Conservation (phyloP, 2,113 vertebrate genomes). For the Hirundichthys speculiger region DNA sequence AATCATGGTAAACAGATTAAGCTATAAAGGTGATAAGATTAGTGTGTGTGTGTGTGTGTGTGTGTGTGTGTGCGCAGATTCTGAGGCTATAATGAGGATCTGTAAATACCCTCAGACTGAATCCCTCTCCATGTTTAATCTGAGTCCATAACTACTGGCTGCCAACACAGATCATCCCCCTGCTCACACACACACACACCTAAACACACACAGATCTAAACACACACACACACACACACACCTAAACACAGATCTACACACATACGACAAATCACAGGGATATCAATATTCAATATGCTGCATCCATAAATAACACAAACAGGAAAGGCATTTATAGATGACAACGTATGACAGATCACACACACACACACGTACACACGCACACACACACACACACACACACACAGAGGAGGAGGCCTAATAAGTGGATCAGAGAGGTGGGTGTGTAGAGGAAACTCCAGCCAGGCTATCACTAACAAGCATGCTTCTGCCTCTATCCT, state of each 20-base stretch:
- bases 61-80: conserved; percentile 42
- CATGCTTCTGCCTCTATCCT: conserved; percentile 71
- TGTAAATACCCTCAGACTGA: conserved; percentile 76
- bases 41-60: conserved; percentile 29
- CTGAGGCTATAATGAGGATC: conserved; percentile 72
- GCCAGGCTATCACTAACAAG: conserved; percentile 81
- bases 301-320: conserved; percentile 46
- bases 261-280: conserved; percentile 5
- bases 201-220: not conserved
- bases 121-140: conserved; percentile 76
- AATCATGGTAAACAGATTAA: conserved; percentile 64
- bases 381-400: conserved; percentile 40
- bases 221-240: conserved; percentile 7
- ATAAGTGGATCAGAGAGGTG: conserved; percentile 79
- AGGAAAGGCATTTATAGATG: conserved; percentile 41
- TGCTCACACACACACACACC: conserved; percentile 39
- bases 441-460: conserved; percentile 78
- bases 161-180: conserved; percentile 72
- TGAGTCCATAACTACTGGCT: conserved; percentile 68
- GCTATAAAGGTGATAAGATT: conserved; percentile 60
- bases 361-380: conserved; percentile 5
- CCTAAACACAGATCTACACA: too few relatives aligned
- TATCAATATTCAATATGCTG: conserved; percentile 53
- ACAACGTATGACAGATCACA: conserved; percentile 38
- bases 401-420: conserved; percentile 51